phyloP scores from a whole-genome alignment of 2,888 invertebrate genomes.

The Piscicola geometra region DNA sequence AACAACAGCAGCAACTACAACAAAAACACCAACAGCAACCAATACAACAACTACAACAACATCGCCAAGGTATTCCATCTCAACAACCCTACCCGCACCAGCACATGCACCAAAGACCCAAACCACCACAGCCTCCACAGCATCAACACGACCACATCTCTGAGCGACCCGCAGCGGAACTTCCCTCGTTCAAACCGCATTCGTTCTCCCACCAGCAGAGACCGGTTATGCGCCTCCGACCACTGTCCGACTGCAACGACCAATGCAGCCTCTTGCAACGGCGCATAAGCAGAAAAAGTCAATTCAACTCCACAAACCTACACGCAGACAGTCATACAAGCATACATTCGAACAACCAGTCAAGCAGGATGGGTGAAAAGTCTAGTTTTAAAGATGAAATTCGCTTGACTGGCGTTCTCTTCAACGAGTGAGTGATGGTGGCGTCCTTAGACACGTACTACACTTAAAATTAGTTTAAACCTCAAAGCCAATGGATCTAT shows the following conservation, averaged over 20 bases:
- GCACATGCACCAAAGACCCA: too few species aligned
- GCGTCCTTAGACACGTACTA: too few species aligned
- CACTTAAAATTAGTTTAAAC: too few species aligned
- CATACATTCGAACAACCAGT: neutral
- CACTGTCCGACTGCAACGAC: slow-evolving; percentile 26
- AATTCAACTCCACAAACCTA: neutral
- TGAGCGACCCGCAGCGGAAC: neutral
- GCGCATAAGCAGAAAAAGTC: slow-evolving; percentile 20
- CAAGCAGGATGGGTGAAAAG: neutral
- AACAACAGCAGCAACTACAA: neutral
- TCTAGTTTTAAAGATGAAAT: neutral
- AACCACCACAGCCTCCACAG: too few species aligned
- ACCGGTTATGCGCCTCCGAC: slow-evolving; percentile 21
- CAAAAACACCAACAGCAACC: neutral
- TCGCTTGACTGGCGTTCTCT: neutral
- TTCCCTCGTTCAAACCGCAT: neutral
- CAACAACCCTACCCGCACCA: slow-evolving; percentile 2
- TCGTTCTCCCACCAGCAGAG: slow-evolving; percentile 10
- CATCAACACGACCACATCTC: too few species aligned
- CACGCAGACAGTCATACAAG: neutral
- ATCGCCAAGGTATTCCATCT: too few species aligned
- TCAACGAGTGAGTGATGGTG: slow-evolving; percentile 2
- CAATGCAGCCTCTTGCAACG: slow-evolving; percentile 23
- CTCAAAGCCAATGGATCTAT: too few species aligned
- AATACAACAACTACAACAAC: neutral